Evolutionary conservation across 2,888 invertebrate genomes (phyloP), one percentile per base, ranked within the genome.

Genomic region (Cryptocheilus praepositus): DNA sequence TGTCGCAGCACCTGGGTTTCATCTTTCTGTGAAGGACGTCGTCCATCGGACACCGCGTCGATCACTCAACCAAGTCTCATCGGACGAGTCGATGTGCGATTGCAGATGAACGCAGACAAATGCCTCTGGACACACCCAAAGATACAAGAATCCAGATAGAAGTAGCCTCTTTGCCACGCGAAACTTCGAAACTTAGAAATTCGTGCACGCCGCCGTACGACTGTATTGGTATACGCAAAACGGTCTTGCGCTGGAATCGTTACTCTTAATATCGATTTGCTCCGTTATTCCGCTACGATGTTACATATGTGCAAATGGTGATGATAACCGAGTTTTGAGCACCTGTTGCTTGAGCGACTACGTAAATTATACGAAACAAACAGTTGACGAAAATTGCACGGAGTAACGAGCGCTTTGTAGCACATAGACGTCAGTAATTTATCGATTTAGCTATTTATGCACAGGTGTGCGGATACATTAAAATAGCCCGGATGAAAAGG

Each of bases 61-160:
- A 43, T 58, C 21, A n/a, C 19, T 45, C 19, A 52, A 49, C 44
- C 16, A 19, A 15, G 43, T 16, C 21, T 11, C 11, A 1, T 43
- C 51, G 36, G 55, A 11, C 36, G 36, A 36, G 36, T 36, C 36
- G 36, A 36, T 36, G 3, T 11, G 8, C 36, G 8, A 36, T 36
- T 11, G 36, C 52, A n/a, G 15, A 11, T 28, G 13, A 11, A 36
- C 2, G 4, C 36, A 1, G 52, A 13, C 19, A 16, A 54, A 44
- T 13, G 57, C 52, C 54, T 46, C 71, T 72, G 71, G 36, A 72
- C 67, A 52, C 36, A 72, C 53, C 51, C 46, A 53, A 64, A 70
- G 56, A 36, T 36, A 36, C 36, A 36, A 36, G 36, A 36, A 36
- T 36, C 36, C 36, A 36, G 36, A 36, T 36, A 36, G 36, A 36